A percentile compares a stretch with the other conserved stretches of the same genome.
Evolutionary conservation across 2,888 invertebrate species (phyloP).

Genomic region (Ophion ellenae): DNA sequence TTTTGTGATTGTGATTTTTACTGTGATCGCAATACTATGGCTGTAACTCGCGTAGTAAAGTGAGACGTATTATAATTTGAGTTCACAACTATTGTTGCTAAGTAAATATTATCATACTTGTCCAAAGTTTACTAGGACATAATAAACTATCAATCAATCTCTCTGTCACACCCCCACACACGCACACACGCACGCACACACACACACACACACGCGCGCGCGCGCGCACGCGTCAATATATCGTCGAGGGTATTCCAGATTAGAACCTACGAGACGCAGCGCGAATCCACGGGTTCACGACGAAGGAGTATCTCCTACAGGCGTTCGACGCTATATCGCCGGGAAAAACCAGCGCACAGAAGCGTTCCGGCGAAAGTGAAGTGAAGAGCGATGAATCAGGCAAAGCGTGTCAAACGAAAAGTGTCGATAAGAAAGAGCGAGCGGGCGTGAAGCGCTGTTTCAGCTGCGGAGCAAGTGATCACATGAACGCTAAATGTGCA

Average conservation of each 20-base stretch:
- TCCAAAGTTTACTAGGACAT: too few species aligned
- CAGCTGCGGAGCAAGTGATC: conserved; percentile 8
- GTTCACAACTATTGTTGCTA: too few species aligned
- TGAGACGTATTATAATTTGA: too few species aligned
- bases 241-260: conserved; percentile 62
- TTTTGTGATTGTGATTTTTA: too few species aligned
- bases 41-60: too few species aligned
- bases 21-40: too few species aligned
- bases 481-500: not conserved
- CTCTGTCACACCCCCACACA: too few species aligned
- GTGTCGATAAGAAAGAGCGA: conserved; percentile 4
- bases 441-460: not conserved
- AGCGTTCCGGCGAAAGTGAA: not conserved
- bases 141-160: too few species aligned
- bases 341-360: not conserved
- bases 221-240: conserved; percentile 32
- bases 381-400: not conserved
- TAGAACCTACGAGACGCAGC: conserved; percentile 53
- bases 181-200: too few species aligned
- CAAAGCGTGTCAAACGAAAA: not conserved
- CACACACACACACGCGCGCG: too few species aligned
- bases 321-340: conserved; percentile 15
- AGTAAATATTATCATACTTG: too few species aligned
- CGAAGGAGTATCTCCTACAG: conserved; percentile 48
- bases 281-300: conserved; percentile 57